Base-by-base conservation (phyloP, 2,888 invertebrate genomes). In the Caenorhabditis virilis region DNA sequence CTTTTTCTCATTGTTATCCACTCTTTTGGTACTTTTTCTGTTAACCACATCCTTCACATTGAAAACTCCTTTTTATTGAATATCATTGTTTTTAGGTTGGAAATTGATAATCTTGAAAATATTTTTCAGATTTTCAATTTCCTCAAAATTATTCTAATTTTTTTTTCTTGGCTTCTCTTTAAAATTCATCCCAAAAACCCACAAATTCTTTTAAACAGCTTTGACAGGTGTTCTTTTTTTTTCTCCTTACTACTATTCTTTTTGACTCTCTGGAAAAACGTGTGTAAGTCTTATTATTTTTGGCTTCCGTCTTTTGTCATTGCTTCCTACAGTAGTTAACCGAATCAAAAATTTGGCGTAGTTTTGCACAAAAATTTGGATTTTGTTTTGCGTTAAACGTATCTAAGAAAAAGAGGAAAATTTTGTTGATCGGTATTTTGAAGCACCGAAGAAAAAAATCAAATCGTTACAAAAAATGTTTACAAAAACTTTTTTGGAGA, bases 21-120 rank as follows among this genome's bases (percentile, higher is more conserved):
- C n/a, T n/a, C n/a, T 45, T 30, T 45, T 11, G 22, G 5, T 23
- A 16, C 16, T 30, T 30, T 27, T 45, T 45, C 26, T 45, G 42
- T 42, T 23, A 42, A 42, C n/a, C 42, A 18, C 38, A 20, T 26
- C 25, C 42, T 25, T 15, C 25, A 20, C 6, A 38, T 38, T n/a
- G 7, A 11, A 11, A 20, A 6, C 22, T 41, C 23, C 22, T 41
- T 4, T 23, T 23, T 25, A n/a, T 42, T 42, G 22, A 25, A 2
- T 13, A 18, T 7, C 25, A n/a, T 42, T 9, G 22, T 18, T 20
- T 20, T 38, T 18, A 20, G 16, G 20, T 38, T 20, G 16, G 16
- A 38, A 38, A 20, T 11, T 20, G 7, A 38, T 20, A 15, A 15
- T 38, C 18, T 11, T 11, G 4, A 3, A n/a, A 38, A 38, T 20